These are phyloP conservation scores for Drosophila nigrodunni DNA, from an alignment of 1,140 invertebrate genomes.

Conservation along the genomic window DNA sequence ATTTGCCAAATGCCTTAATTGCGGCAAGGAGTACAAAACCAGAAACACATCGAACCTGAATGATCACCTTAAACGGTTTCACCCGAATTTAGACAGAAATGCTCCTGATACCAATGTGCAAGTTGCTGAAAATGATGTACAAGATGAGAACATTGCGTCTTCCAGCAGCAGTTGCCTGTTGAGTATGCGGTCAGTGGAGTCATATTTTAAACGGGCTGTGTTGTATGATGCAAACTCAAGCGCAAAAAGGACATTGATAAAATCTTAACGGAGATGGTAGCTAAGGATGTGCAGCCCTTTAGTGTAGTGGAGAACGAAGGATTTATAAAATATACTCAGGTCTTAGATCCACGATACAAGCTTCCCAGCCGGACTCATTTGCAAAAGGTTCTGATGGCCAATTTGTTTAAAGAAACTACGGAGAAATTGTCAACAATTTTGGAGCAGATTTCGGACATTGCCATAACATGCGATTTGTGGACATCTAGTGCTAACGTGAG, in stretches of 20 bases:
- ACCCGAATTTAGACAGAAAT: background rate
- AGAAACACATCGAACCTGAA: slow-evolving; percentile 31
- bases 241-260: slow-evolving; percentile 27
- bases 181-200: slow-evolving; percentile 32
- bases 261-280: slow-evolving; percentile 12
- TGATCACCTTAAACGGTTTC: slow-evolving; percentile 25
- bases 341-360: slow-evolving; percentile 32
- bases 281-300: slow-evolving; percentile 3
- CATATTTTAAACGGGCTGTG: slow-evolving; percentile 31
- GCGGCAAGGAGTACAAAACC: slow-evolving; percentile 27
- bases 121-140: background rate
- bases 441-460: slow-evolving; percentile 14
- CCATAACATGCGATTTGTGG: slow-evolving; percentile 32
- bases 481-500: slow-evolving; percentile 34
- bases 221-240: slow-evolving; percentile 36
- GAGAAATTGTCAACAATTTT: slow-evolving; percentile 22
- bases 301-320: slow-evolving; percentile 21
- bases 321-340: background rate
- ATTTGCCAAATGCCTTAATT: too few species aligned
- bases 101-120: background rate
- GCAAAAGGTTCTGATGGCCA: slow-evolving; percentile 25
- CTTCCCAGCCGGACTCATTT: slow-evolving; percentile 33
- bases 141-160: slow-evolving; percentile 4
- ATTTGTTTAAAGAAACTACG: slow-evolving; percentile 37
- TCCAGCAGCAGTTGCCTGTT: slow-evolving; percentile 31